Percentiles rank a stretch among this genome's conserved stretches.
Evolutionary conservation across 2,113 vertebrate species (phyloP).

Genomic region (Sinocyclocheilus rhinocerous): DNA sequence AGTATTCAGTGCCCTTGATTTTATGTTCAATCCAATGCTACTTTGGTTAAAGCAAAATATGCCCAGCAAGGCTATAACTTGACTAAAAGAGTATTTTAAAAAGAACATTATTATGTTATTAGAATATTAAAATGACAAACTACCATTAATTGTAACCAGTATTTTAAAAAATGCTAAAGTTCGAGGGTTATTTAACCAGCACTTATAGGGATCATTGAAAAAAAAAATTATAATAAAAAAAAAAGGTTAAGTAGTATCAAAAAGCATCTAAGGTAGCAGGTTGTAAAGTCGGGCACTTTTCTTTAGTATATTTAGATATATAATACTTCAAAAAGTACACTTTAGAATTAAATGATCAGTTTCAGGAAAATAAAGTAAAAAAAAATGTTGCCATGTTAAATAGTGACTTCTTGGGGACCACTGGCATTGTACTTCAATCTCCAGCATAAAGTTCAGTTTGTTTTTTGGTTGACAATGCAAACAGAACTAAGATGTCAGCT

Average conservation of each 20-base stretch:
- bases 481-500: background rate
- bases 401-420: background rate
- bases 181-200: background rate
- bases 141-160: background rate
- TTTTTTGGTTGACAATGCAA: background rate
- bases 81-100: background rate
- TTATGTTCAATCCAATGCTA: background rate
- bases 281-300: background rate
- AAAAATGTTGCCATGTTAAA: background rate
- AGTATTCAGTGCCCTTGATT: background rate
- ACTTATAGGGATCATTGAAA: background rate
- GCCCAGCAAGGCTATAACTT: background rate
- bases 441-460: constrained; percentile 6
- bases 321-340: background rate
- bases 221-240: background rate
- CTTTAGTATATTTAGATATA: constrained; percentile 1
- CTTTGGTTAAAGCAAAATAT: constrained; percentile 24
- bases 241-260: background rate
- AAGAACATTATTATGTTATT: background rate
- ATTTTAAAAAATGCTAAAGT: background rate
- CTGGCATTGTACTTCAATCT: background rate
- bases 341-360: background rate
- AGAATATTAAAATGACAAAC: background rate
- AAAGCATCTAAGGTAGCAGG: background rate
- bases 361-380: constrained; percentile 10